These are phyloP conservation scores for Drosophila arawakana DNA, from an alignment of 1,140 invertebrate genomes.

Conservation along the genomic window DNA sequence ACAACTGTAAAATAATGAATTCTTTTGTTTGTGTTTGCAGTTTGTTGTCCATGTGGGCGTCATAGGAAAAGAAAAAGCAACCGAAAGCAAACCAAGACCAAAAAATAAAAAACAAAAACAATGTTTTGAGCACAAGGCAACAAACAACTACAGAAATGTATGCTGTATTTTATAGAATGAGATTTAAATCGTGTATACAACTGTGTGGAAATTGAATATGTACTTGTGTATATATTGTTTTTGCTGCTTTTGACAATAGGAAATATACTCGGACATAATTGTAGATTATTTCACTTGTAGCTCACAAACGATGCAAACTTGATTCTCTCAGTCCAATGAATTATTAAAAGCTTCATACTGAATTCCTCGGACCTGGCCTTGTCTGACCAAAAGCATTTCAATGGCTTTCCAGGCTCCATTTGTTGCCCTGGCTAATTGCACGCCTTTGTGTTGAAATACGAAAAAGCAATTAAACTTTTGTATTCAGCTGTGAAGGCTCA, in stretches of 20 bases:
- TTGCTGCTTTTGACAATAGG: slow-evolving; percentile 33
- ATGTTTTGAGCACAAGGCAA: slow-evolving; percentile 1
- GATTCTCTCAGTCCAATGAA: slow-evolving; percentile 33
- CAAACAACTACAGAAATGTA: neutral
- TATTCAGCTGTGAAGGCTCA: slow-evolving; percentile 62
- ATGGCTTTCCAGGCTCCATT: slow-evolving; percentile 37
- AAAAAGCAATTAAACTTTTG: slow-evolving; percentile 74
- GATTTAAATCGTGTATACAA: slow-evolving; percentile 58
- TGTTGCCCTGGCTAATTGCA: slow-evolving; percentile 60
- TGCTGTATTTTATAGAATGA: slow-evolving; percentile 14
- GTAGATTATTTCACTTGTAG: slow-evolving; percentile 18
- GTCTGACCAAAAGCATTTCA: slow-evolving; percentile 16
- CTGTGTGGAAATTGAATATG: slow-evolving; percentile 50
- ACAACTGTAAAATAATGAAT: slow-evolving; percentile 79
- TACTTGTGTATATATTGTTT: slow-evolving; percentile 44
- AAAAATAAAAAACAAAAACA: slow-evolving; percentile 12
- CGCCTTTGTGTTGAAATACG: slow-evolving; percentile 63
- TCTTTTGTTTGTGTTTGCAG: slow-evolving; percentile 76
- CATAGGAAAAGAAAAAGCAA: slow-evolving; percentile 33
- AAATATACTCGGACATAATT: slow-evolving; percentile 23
- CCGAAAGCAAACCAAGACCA: slow-evolving; percentile 35
- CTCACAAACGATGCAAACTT: slow-evolving; percentile 13
- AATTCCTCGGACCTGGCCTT: neutral
- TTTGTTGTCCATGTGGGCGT: slow-evolving; percentile 44
- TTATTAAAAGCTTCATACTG: slow-evolving; percentile 35